Evolutionary conservation across 2,888 invertebrate species (phyloP).

Genomic region (Tuberolachnus salignus): DNA sequence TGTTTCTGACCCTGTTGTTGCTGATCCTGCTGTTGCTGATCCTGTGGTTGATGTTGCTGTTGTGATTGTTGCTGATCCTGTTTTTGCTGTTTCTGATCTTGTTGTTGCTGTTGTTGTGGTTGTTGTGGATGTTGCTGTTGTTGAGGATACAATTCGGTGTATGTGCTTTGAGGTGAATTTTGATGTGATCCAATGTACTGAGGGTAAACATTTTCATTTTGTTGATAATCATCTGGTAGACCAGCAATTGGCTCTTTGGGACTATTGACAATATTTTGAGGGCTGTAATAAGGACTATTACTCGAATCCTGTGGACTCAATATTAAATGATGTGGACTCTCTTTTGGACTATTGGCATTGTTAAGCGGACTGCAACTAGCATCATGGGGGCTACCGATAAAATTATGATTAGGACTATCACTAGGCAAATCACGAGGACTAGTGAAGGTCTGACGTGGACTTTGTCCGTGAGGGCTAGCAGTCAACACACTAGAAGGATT

Average conservation of each 20-base stretch:
- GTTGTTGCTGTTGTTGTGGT: slow-evolving; percentile 18
- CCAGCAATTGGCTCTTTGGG: slow-evolving; percentile 55
- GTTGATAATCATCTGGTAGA: slow-evolving; percentile 48
- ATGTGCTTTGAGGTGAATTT: slow-evolving; percentile 37
- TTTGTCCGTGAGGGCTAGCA: slow-evolving; percentile 56
- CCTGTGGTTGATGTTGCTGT: slow-evolving; percentile 3
- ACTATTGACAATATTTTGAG: slow-evolving; percentile 54
- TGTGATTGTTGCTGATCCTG: not conserved
- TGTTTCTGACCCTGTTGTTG: not conserved
- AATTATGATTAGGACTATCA: slow-evolving; percentile 49
- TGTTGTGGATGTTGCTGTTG: slow-evolving; percentile 30
- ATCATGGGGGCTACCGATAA: slow-evolving; percentile 33
- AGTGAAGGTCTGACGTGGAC: slow-evolving; percentile 53
- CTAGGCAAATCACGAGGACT: slow-evolving; percentile 56
- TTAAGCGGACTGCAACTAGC: slow-evolving; percentile 57
- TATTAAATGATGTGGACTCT: slow-evolving; percentile 53
- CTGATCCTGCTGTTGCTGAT: no score
- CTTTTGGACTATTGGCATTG: slow-evolving; percentile 55
- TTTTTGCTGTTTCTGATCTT: no score
- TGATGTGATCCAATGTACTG: slow-evolving; percentile 43
- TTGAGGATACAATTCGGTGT: slow-evolving; percentile 43
- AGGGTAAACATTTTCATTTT: slow-evolving; percentile 48
- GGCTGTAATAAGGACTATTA: slow-evolving; percentile 64
- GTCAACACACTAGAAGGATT: slow-evolving; percentile 65
- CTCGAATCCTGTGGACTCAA: slow-evolving; percentile 56